Base-by-base conservation (phyloP, 2,888 invertebrate genomes). In the Phengaris alcon region DNA sequence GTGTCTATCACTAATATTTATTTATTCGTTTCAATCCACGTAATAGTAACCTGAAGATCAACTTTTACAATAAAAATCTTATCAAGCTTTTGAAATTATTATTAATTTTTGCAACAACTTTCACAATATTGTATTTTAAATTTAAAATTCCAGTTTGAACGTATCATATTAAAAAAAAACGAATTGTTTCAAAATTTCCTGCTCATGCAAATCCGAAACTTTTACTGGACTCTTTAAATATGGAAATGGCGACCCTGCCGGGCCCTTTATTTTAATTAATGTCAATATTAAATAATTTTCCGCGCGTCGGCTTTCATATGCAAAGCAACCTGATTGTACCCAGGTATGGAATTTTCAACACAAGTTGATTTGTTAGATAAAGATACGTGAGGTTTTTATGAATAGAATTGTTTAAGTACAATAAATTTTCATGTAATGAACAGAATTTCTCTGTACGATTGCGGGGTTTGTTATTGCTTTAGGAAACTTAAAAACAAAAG, bases 271-370 rank as follows among this genome's bases (percentile, higher is more conserved):
- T 89, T 90, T 87, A 88, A 91, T 91, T 86, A 89, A 81, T 79
- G 82, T 85, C 89, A 88, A 89, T 84, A 91, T 91, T 88, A 89
- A 90, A 70, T 70, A 70, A 92, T 91, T 91, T 90, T 88, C 89
- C 88, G 83, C 85, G 82, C 84, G 88, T 88, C 86, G 86, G 88
- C 88, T 90, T 91, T 89, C 87, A 89, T 84, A 90, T 92, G 91
- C 88, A 90, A 91, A 92, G n/a, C 52, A 3, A 35, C 13, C 72
- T 52, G 54, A 72, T 72, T 72, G 72, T 72, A 54, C 35, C 64
- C 54, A 74, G 76, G 80, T 64, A 73, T 68, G 74, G 69, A 52
- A 75, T 70, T 73, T 74, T 75, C 75, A 76, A 77, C 74, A 72
- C 75, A 74, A 73, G 75, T 78, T 75, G 75, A 75, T 76, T 75